Base-by-base conservation (phyloP, 2,888 invertebrate species). In the Sarcophaga carnaria region DNA sequence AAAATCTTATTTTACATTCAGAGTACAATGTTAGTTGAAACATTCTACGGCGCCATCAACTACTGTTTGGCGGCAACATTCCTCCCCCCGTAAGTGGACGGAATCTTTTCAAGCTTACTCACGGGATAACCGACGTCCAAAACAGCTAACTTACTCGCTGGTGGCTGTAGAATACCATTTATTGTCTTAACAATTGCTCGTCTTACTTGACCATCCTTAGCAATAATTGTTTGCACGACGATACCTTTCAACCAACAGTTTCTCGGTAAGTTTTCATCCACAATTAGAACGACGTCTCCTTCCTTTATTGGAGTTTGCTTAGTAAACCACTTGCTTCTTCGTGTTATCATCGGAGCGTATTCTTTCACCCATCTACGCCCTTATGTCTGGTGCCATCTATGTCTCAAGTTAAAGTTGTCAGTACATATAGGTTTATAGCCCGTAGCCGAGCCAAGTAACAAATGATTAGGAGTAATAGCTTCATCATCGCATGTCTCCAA, bases 401-500 rank as follows among this genome's bases (percentile, higher is more conserved):
- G 22, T 22, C 22, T 22, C 22, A 22, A 22, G 22, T 22, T 22
- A 22, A 22, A 22, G 22, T 22, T 22, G 22, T 22, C 22, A 22
- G 22, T 22, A 22, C 22, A 22, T 22, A 22, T 22, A 22, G 22
- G 22, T 22, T 22, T 22, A 22, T 22, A 22, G 76, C 88, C 88
- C 88, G 69, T 67, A 11, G 86, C 22, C 11, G 88, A 87, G 5
- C 88, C 88, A 0, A 89, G 20, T 66, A 89, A 37, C 20, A 89
- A 25, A 69, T 89, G 89, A 49, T 87, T 88, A 14, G 81, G 88
- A 3, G 88, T 88, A 20, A 89, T 63, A 5, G 88, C 85, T 11
- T 87, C 88, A 45, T 88, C 87, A 49, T 88, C 85, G 1, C 63
- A 22, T 2, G 81, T 77, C 27, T 83, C 83, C 0, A 88, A 62